Evolutionary conservation across 1,140 invertebrate genomes (phyloP).

Genomic region (Temnothorax nylanderi): DNA sequence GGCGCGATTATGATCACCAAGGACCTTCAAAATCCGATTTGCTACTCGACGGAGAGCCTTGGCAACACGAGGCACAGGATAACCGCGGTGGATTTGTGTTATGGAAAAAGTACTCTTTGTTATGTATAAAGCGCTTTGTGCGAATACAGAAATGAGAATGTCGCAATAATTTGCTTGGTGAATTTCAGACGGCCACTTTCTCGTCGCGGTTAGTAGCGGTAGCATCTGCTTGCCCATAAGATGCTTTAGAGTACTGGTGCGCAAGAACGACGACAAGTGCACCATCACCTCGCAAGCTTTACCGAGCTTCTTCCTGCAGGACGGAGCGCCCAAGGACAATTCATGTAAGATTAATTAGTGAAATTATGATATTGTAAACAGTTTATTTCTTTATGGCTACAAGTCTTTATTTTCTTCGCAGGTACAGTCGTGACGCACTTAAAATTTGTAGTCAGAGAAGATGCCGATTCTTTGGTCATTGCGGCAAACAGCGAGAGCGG

Average conservation of each 20-base stretch:
- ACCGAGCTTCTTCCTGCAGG: constrained; percentile 93
- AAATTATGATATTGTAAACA: background rate
- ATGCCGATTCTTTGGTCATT: constrained; percentile 93
- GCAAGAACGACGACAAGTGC: constrained; percentile 87
- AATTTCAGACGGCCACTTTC: constrained; percentile 89
- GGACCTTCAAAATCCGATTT: constrained; percentile 82
- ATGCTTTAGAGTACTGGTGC: constrained; percentile 90
- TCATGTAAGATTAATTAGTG: constrained; percentile 72
- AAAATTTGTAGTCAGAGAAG: constrained; percentile 93
- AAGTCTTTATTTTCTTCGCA: constrained; percentile 59
- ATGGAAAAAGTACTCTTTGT: constrained; percentile 88
- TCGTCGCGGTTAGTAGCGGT: constrained; percentile 91
- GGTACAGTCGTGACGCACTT: constrained; percentile 88
- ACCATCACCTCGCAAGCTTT: constrained; percentile 90
- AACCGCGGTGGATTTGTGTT: constrained; percentile 91
- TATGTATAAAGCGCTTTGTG: background rate
- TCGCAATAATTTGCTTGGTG: constrained; percentile 31
- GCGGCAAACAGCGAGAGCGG: constrained; percentile 88
- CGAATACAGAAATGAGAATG: background rate
- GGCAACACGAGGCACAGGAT: constrained; percentile 91
- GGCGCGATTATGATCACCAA: constrained; percentile 89
- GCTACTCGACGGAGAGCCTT: constrained; percentile 89
- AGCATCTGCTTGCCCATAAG: constrained; percentile 90
- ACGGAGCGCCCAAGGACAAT: constrained; percentile 86
- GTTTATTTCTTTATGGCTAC: background rate